phyloP scores from a whole-genome alignment of 2,888 invertebrate genomes.

The Falcaria lacertinaria region DNA sequence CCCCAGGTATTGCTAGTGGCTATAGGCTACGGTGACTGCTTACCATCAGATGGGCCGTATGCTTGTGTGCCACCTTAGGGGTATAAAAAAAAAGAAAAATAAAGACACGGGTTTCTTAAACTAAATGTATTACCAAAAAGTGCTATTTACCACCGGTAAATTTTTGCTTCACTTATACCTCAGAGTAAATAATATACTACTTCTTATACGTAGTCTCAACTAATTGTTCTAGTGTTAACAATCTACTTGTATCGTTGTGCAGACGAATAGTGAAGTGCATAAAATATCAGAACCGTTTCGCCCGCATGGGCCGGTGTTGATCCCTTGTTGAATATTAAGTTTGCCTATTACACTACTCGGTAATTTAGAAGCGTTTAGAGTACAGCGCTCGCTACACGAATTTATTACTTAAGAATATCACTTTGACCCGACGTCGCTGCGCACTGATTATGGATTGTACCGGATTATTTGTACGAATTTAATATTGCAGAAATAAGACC shows the following conservation, averaged over 20 bases:
- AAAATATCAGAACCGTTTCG: constrained; percentile 10
- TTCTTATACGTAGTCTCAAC: neutral
- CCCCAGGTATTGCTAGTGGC: too few species aligned
- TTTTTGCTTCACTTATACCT: too few species aligned
- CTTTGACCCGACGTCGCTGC: constrained; percentile 32
- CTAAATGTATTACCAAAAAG: too few species aligned
- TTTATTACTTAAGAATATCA: constrained; percentile 62
- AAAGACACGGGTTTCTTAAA: too few species aligned
- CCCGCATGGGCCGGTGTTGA: constrained; percentile 25
- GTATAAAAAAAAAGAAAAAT: too few species aligned
- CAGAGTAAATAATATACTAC: neutral
- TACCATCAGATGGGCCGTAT: too few species aligned
- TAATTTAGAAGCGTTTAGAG: constrained; percentile 64
- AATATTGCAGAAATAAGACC: neutral
- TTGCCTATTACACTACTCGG: constrained; percentile 55
- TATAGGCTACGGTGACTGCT: too few species aligned
- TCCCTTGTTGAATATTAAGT: constrained; percentile 68
- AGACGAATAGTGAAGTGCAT: neutral
- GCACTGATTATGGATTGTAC: constrained; percentile 5
- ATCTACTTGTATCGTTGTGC: neutral
- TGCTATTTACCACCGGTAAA: too few species aligned
- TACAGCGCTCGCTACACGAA: constrained; percentile 42
- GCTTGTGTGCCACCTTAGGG: too few species aligned
- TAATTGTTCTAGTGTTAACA: neutral
- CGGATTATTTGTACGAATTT: neutral